phyloP scores from a whole-genome alignment of 2,113 vertebrate genomes.

The Catharus bicknelli region DNA sequence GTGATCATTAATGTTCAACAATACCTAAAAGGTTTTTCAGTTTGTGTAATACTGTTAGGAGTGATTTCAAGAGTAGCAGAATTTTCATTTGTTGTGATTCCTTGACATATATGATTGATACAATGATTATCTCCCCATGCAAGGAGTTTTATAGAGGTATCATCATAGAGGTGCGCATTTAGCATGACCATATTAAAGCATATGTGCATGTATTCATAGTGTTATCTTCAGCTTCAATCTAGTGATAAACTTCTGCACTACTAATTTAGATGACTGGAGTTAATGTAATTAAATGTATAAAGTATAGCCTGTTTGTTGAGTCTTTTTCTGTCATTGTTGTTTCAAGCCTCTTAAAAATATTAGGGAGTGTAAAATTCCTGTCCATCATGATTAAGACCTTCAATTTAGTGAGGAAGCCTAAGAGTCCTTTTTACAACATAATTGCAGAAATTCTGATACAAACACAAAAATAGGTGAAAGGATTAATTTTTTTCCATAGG shows the following conservation, averaged over 20 bases:
- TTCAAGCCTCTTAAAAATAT: neutral
- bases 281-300: neutral
- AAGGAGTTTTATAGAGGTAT: neutral
- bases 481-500: neutral
- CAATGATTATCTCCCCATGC: neutral
- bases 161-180: neutral
- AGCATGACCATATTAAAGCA: neutral
- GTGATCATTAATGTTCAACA: constrained; percentile 55
- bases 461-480: neutral
- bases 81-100: neutral
- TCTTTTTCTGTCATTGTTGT: neutral
- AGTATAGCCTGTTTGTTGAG: neutral
- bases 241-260: neutral
- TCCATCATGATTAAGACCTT: neutral
- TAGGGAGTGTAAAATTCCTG: neutral
- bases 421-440: neutral
- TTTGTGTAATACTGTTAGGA: neutral
- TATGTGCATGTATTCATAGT: neutral
- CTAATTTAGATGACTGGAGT: neutral
- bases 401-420: neutral
- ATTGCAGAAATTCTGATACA: neutral
- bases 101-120: neutral
- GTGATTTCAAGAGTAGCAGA: neutral
- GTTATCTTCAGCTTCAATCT: neutral
- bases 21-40: neutral